Evolutionary conservation across 2,113 vertebrate species (phyloP).

Genomic region (Suricata suricatta): DNA sequence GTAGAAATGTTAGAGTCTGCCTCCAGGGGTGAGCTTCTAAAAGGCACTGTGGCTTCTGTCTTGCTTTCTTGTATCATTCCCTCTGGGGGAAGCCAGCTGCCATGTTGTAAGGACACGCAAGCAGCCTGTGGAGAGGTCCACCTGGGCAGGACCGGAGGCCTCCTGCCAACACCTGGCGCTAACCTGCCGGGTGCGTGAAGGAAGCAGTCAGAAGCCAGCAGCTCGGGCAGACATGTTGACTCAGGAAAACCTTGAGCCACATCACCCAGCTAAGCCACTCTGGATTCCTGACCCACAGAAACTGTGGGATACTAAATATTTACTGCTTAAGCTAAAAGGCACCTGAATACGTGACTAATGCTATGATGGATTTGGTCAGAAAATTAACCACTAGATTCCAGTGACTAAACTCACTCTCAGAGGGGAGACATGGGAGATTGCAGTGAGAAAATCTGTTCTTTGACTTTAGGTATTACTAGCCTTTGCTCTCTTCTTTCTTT

Average conservation of each 20-base stretch:
- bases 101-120: background rate
- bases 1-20: background rate
- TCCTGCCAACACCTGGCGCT: background rate
- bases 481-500: slow-evolving; percentile 1
- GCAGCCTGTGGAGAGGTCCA: background rate
- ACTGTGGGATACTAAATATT: background rate
- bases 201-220: background rate
- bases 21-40: background rate
- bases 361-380: background rate
- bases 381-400: background rate
- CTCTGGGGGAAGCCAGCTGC: background rate
- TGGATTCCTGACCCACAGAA: background rate
- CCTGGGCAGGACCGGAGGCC: background rate
- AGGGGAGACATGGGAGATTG: background rate
- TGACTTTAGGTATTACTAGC: background rate
- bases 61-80: too few species aligned
- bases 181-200: background rate
- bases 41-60: background rate
- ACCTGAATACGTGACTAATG: background rate
- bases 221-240: background rate
- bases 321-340: background rate
- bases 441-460: background rate
- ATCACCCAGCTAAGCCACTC: background rate
- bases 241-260: background rate
- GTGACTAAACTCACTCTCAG: background rate